Base-by-base conservation (phyloP, 2,888 invertebrate genomes). In the Archaeoteleia sp. region DNA sequence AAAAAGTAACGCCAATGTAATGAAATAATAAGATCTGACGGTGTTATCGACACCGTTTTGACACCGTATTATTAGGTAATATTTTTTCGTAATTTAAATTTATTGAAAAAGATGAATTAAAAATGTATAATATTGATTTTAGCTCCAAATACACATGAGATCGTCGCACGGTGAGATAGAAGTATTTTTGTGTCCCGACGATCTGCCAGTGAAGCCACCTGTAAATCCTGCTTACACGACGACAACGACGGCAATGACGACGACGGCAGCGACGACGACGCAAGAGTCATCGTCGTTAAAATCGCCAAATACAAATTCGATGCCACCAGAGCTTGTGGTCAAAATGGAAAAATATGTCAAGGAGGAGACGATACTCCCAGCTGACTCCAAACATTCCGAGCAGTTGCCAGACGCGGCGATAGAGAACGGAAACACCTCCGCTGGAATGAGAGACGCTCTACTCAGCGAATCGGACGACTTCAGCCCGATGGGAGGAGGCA, bases 151-250 rank as follows among this genome's bases (percentile, higher is more conserved):
- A 85, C 93, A 95, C 87, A 90, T 97, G 87, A 95, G 95, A 86
- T 95, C 96, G 76, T 91, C 92, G 77, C 91, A 92, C 73, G 96
- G 95, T 57, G 95, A 96, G 86, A 97, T 97, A 74, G 96, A 97
- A 87, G 97, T 97, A 62, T 97, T 94, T 88, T 90, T 97, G 71
- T 97, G 96, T 88, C 96, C 96, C 42, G 96, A 97, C 48, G 84
- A 85, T 71, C 78, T 80, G 40, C 73, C 78, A 39, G 69, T 73
- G 3, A 78, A 78, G 54, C 67, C 78, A 51, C 76, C 80, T 65
- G 66, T 75, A 42, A 74, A 71, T 67, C 62, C 74, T 15, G 69
- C 72, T 23, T 74, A 77, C 45, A 42, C 71, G 27, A 53, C 67
- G 51, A 53, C 60, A 34, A 9, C 57, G 20, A 42, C 68, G 25